Conservation (phyloP, 1,140 invertebrate species). For the Procambarus virginalis region DNA sequence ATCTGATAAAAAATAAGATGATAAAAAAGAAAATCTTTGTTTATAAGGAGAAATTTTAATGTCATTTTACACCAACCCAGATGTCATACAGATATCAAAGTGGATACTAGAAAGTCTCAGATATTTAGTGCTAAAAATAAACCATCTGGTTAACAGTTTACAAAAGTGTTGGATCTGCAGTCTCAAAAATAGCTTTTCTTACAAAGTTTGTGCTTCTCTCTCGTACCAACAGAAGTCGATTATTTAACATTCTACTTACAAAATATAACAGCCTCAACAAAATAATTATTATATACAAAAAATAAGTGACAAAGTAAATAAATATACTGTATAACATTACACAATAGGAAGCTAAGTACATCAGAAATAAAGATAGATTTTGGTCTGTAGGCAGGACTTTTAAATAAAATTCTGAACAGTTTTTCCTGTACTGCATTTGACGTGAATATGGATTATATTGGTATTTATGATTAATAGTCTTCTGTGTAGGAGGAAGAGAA, state of each 20-base stretch:
- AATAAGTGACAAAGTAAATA: neutral
- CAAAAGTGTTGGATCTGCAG: neutral
- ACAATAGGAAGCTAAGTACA: no score
- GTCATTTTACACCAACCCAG: neutral
- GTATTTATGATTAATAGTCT: no score
- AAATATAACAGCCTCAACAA: neutral
- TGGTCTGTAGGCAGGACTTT: no score
- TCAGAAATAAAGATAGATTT: no score
- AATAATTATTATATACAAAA: neutral
- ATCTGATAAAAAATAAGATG: no score
- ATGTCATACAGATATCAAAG: neutral
- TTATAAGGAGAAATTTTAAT: neutral
- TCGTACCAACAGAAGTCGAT: neutral
- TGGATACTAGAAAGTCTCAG: neutral
- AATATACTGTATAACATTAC: no score
- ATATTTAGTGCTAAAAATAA: neutral
- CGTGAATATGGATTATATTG: no score
- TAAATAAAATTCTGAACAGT: no score
- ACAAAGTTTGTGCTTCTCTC: neutral
- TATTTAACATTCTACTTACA: neutral
- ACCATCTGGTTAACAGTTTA: neutral
- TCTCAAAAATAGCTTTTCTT: neutral
- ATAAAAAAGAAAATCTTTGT: neutral
- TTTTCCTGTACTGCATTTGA: no score
- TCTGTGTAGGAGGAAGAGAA: no score